Base-by-base conservation (phyloP, 1,140 invertebrate species). In the Propsilocerus akamusi region DNA sequence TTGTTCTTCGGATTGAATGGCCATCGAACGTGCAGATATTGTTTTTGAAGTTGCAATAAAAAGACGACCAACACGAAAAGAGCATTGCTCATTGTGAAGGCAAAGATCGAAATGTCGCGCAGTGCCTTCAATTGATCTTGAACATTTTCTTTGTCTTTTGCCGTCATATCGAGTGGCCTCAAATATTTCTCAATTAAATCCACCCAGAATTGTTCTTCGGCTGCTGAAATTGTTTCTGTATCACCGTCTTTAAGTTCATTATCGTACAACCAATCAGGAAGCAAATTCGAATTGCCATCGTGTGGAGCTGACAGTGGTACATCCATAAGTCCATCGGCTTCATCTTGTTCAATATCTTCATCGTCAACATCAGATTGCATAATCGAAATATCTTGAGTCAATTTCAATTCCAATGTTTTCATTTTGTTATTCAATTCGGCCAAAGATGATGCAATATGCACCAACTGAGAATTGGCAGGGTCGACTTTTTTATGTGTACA, bases 81-180 rank as follows among this genome's bases (percentile, higher is more conserved):
- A 6, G 80, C 74, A 62, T 92, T 92, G 3, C 89, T 65, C 78
- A 89, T 88, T 47, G 85, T 79, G 62, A 89, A 90, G 34, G 80
- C 80, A 56, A 86, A 81, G 1, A 83, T 73, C 50, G 75, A 72
- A 55, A 81, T 77, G 59, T 88, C 79, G 11, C 84, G 69, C 14
- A 87, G 64, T 26, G 76, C 71, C 49, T 72, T 74, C 25, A 89
- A 63, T 22, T 77, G 75, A 34, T 70, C 62, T 1, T 67, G 66
- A 53, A 81, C 72, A 56, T 71, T 66, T 55, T 67, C 66, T 55
- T 79, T 68, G 53, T 77, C 67, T 37, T 69, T 63, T 47, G 71
- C 71, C 50, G 80, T 72, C 53, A 76, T 71, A 52, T 78, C 75
- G 5, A 87, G 61, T 1, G 83, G 83, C 55, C 76, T 64, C 1